phyloP scores from a whole-genome alignment of 1,140 invertebrate species.

The Augochlora pura region DNA sequence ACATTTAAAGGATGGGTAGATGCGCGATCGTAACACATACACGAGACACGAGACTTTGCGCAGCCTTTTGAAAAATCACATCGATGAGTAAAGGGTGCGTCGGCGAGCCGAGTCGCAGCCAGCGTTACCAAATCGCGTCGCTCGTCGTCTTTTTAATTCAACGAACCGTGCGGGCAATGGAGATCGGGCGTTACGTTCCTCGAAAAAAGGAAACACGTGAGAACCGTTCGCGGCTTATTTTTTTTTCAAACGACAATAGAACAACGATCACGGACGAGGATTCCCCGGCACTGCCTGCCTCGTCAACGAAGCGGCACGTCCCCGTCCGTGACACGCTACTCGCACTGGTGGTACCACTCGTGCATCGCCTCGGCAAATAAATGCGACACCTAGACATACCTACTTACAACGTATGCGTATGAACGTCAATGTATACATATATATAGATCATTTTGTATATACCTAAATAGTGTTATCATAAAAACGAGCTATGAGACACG shows the following conservation, averaged over 20 bases:
- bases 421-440: slow-evolving; percentile 57
- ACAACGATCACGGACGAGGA: slow-evolving; percentile 31
- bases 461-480: slow-evolving; percentile 73
- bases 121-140: slow-evolving; percentile 4
- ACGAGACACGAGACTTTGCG: slow-evolving; percentile 78
- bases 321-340: slow-evolving; percentile 18
- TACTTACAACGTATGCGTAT: slow-evolving; percentile 67
- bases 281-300: slow-evolving; percentile 17
- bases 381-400: slow-evolving; percentile 66
- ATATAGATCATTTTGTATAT: slow-evolving; percentile 61
- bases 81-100: slow-evolving; percentile 73
- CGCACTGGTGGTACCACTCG: slow-evolving; percentile 50
- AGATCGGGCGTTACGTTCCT: slow-evolving; percentile 23
- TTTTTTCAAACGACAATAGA: not conserved
- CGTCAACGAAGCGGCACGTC: slow-evolving; percentile 31
- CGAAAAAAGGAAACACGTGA: not conserved
- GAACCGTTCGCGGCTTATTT: no score
- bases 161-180: no score
- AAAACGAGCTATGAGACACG: slow-evolving; percentile 76
- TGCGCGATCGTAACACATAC: slow-evolving; percentile 77
- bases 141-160: no score
- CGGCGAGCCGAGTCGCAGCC: slow-evolving; percentile 55
- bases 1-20: slow-evolving; percentile 69
- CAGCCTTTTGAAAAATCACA: slow-evolving; percentile 76
- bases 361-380: slow-evolving; percentile 63